These are phyloP conservation scores for Etheostoma nigrum DNA, from an alignment of 2,797 vertebrate species.

Conservation along the genomic window DNA sequence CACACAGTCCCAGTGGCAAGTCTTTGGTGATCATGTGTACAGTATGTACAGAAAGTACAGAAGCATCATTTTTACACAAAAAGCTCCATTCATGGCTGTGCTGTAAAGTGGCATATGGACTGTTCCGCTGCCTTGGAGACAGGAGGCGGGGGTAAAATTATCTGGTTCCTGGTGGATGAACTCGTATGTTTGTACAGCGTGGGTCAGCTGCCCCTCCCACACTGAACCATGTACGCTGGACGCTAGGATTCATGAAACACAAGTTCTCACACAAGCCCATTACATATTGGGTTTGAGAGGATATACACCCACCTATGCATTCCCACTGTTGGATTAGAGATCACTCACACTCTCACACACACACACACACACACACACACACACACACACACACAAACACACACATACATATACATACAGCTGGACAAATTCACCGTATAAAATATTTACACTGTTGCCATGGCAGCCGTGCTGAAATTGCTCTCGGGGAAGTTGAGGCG, in stretches of 20 bases:
- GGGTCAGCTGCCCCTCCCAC: constrained; percentile 11
- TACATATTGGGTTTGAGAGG: constrained; percentile 14
- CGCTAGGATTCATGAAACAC: not conserved
- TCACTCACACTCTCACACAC: constrained; percentile 33
- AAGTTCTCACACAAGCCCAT: constrained; percentile 11
- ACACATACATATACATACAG: constrained; percentile 26
- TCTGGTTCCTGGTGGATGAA: constrained; percentile 57
- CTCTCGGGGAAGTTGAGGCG: constrained; percentile 58
- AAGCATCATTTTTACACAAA: constrained; percentile 39
- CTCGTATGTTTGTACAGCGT: constrained; percentile 45
- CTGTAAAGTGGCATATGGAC: constrained; percentile 57
- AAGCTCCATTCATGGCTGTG: constrained; percentile 54
- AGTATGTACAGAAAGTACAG: constrained; percentile 14
- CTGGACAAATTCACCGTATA: constrained; percentile 35
- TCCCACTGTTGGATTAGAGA: constrained; percentile 19
- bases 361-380: constrained; percentile 35
- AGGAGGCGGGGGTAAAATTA: constrained; percentile 54
- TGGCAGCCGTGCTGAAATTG: constrained; percentile 61
- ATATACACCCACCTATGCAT: constrained; percentile 27
- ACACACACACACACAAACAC: too few species aligned
- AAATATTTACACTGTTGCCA: constrained; percentile 83
- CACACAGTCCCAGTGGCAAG: not conserved
- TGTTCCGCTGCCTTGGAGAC: constrained; percentile 40
- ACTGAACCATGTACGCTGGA: constrained; percentile 11
- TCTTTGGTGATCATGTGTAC: not conserved